A percentile compares a stretch with the other conserved stretches of the same genome.
phyloP scores from a whole-genome alignment of 2,113 vertebrate genomes.

The Scophthalmus maximus region DNA sequence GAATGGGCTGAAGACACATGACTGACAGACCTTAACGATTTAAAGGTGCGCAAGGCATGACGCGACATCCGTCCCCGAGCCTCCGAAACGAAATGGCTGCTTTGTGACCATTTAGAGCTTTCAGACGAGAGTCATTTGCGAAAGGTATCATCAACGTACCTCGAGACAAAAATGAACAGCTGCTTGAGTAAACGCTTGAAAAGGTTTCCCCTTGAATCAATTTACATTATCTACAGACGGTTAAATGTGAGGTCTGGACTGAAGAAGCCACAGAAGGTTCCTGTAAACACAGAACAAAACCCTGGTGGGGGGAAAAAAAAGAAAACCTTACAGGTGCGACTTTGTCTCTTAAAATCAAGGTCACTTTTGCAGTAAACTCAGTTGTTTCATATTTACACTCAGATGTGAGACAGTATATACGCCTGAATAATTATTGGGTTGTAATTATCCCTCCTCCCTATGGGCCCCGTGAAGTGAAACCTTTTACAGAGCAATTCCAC shows the following conservation, averaged over 20 bases:
- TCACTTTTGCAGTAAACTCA: too few species aligned
- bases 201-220: conserved; percentile 19
- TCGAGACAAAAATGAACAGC: conserved; percentile 25
- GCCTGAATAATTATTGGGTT: too few species aligned
- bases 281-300: conserved; percentile 13
- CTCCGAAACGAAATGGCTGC: conserved; percentile 28
- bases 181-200: conserved; percentile 17
- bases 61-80: conserved; percentile 24
- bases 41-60: conserved; percentile 52
- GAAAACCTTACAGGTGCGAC: conserved; percentile 45
- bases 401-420: too few species aligned
- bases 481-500: too few species aligned
- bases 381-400: too few species aligned
- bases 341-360: not conserved
- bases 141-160: conserved; percentile 45
- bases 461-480: too few species aligned
- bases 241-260: conserved; percentile 15
- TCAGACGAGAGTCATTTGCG: conserved; percentile 28
- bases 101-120: conserved; percentile 36
- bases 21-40: conserved; percentile 44
- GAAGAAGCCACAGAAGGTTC: conserved; percentile 21
- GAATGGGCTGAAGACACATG: conserved; percentile 47
- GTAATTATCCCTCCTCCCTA: too few species aligned
- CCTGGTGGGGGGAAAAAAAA: not conserved
- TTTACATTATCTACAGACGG: conserved; percentile 15